Percentiles rank a stretch among this genome's conserved stretches.
phyloP scores from a whole-genome alignment of 2,797 vertebrate species.

The Parauchenoglanis punctatus region DNA sequence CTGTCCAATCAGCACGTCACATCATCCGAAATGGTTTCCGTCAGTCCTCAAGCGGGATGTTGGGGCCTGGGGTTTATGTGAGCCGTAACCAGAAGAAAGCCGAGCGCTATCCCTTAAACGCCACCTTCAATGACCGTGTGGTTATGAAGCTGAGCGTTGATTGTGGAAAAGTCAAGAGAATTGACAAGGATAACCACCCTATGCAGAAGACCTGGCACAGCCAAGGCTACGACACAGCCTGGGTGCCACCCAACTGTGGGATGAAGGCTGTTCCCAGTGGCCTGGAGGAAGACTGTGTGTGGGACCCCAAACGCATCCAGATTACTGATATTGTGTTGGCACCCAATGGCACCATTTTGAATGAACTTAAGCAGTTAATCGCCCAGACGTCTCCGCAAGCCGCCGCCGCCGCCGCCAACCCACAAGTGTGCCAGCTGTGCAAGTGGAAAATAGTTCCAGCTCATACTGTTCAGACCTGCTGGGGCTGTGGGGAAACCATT shows the following conservation, averaged over 20 bases:
- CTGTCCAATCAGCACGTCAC: slow-evolving; percentile 53
- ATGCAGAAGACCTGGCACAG: slow-evolving; percentile 70
- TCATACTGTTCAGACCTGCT: slow-evolving; percentile 54
- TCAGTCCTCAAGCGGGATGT: slow-evolving; percentile 69
- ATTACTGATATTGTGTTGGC: slow-evolving; percentile 64
- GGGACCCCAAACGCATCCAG: slow-evolving; percentile 68
- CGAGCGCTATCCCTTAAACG: slow-evolving; percentile 66
- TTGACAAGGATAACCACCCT: slow-evolving; percentile 71
- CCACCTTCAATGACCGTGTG: slow-evolving; percentile 49
- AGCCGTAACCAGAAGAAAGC: slow-evolving; percentile 73
- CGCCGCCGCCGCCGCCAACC: not conserved
- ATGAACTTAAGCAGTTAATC: slow-evolving; percentile 64
- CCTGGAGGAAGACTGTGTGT: slow-evolving; percentile 74
- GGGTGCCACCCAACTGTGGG: slow-evolving; percentile 75
- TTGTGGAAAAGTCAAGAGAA: slow-evolving; percentile 69
- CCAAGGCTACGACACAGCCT: slow-evolving; percentile 72
- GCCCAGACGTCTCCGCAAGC: not conserved
- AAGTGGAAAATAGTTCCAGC: slow-evolving; percentile 52
- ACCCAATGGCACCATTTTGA: slow-evolving; percentile 30
- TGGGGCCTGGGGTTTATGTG: slow-evolving; percentile 75
- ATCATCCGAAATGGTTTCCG: slow-evolving; percentile 69
- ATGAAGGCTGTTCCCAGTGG: slow-evolving; percentile 72
- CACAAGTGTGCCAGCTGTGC: slow-evolving; percentile 64
- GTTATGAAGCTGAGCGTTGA: slow-evolving; percentile 64
- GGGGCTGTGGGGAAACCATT: slow-evolving; percentile 57